Percentiles rank a stretch among this genome's conserved stretches.
Conservation (phyloP, 2,113 vertebrate genomes). For the Talpa occidentalis region DNA sequence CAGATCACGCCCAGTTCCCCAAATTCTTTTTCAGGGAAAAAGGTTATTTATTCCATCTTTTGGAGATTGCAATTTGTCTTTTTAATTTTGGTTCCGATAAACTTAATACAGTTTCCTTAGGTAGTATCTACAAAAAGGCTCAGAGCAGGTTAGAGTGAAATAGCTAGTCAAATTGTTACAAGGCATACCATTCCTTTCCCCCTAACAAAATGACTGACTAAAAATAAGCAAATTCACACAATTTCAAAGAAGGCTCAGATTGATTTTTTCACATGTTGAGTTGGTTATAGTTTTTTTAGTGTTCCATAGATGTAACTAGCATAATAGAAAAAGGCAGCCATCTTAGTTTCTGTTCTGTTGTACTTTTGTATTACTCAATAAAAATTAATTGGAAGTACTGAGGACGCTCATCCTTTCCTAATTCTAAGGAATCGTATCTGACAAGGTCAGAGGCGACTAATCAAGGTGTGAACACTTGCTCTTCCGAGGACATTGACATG, state of each 20-base stretch:
- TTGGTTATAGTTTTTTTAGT: not conserved
- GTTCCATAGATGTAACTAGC: not conserved
- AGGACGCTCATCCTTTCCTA: not conserved
- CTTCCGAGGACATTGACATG: not conserved
- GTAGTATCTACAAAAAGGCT: not conserved
- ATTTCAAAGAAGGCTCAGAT: not conserved
- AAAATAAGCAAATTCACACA: not conserved
- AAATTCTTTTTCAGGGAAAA: slow-evolving; percentile 24
- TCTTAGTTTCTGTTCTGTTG: not conserved
- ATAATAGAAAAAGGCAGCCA: not conserved
- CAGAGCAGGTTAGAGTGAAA: slow-evolving; percentile 10
- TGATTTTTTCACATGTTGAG: not conserved
- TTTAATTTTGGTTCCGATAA: slow-evolving; percentile 4
- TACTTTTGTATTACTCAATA: not conserved
- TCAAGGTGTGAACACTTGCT: not conserved
- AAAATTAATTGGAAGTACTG: not conserved
- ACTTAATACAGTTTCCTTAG: not conserved
- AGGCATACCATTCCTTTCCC: too few relatives aligned
- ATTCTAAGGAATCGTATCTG: not conserved
- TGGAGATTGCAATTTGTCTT: not conserved
- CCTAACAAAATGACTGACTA: not conserved
- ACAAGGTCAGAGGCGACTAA: too few relatives aligned
- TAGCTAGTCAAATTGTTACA: slow-evolving; percentile 5
- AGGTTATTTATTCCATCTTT: not conserved
- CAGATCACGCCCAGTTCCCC: not conserved